A percentile compares a stretch with the other conserved stretches of the same genome.
Conservation (phyloP, 2,113 vertebrate genomes). For the Heterocephalus glaber region DNA sequence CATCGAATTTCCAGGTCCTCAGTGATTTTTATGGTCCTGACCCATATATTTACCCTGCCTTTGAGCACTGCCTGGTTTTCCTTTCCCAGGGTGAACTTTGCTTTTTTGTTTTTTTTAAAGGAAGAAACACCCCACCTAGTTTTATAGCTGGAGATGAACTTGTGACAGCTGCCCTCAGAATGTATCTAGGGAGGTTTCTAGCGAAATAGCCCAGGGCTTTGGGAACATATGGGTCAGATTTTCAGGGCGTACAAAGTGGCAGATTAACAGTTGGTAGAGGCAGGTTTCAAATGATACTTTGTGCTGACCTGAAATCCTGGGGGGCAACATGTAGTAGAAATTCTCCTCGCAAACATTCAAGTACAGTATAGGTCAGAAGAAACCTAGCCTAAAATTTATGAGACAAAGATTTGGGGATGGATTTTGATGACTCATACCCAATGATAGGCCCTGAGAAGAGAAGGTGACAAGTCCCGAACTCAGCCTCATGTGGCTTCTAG, state of each 20-base stretch:
- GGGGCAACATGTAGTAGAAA: background rate
- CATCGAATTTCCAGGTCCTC: background rate
- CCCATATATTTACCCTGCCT: rapidly evolving
- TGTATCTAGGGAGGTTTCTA: background rate
- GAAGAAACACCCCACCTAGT: background rate
- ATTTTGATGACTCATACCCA: background rate
- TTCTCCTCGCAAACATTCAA: background rate
- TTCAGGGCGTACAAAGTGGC: background rate
- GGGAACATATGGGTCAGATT: rapidly evolving
- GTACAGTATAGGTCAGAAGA: background rate
- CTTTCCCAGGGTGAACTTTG: background rate
- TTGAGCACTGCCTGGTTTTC: background rate
- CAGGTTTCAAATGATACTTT: background rate
- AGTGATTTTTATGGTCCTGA: background rate
- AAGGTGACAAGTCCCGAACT: too few species aligned
- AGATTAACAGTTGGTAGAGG: background rate
- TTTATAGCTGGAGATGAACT: background rate
- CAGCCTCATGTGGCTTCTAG: rapidly evolving
- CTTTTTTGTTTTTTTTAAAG: background rate
- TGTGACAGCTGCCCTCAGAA: background rate
- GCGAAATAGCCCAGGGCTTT: background rate
- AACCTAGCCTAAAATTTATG: background rate
- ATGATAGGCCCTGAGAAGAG: background rate
- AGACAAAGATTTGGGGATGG: background rate
- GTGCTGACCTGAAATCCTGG: background rate